A percentile compares a stretch with the other conserved stretches of the same genome.
Conservation (phyloP, 2,797 vertebrate genomes). For the Vespertilio murinus region DNA sequence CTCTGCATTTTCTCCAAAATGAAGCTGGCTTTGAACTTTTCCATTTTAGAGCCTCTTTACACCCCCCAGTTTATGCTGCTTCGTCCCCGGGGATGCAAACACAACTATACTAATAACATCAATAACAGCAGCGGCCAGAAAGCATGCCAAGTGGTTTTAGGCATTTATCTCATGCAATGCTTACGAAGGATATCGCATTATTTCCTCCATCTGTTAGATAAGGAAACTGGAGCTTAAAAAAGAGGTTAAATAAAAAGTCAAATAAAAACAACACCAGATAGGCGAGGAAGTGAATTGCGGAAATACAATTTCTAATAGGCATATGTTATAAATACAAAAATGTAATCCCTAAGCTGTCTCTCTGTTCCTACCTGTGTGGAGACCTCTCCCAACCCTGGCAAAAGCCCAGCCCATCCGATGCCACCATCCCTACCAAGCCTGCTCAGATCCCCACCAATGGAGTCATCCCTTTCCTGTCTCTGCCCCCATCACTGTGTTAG, state of each 20-base stretch:
- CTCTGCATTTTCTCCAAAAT: conserved; percentile 30
- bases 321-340: neutral
- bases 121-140: neutral
- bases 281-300: neutral
- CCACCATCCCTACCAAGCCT: neutral
- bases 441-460: neutral
- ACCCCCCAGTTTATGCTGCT: neutral
- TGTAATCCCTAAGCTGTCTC: neutral
- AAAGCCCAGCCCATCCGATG: neutral
- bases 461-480: neutral
- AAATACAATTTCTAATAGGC: neutral
- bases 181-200: neutral
- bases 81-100: neutral
- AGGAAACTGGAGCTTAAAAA: conserved; percentile 40
- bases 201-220: conserved; percentile 35
- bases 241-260: neutral
- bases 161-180: neutral
- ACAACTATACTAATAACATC: neutral
- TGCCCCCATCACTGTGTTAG: neutral
- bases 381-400: neutral
- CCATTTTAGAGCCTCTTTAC: neutral
- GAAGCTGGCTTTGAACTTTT: neutral
- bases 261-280: neutral
- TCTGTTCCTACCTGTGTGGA: neutral
- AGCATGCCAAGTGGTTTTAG: conserved; percentile 30